Evolutionary conservation across 2,113 vertebrate species (phyloP).

Genomic region (Phainopepla nitens): DNA sequence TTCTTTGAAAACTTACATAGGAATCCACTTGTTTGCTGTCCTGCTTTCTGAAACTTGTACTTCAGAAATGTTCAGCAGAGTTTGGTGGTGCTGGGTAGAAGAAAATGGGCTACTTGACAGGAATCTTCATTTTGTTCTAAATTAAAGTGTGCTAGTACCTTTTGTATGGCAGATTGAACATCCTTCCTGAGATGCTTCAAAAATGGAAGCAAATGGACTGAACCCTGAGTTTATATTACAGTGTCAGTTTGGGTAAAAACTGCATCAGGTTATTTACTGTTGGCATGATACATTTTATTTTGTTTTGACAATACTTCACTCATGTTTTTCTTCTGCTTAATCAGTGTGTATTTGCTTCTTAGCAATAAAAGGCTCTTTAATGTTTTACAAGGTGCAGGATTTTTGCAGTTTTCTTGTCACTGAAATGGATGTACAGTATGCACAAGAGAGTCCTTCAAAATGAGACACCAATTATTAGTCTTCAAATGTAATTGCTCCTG

Average conservation of each 20-base stretch:
- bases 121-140: background rate
- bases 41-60: background rate
- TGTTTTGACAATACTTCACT: background rate
- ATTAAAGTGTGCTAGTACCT: background rate
- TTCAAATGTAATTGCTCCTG: slow-evolving; percentile 45
- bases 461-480: slow-evolving; percentile 37
- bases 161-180: background rate
- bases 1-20: background rate
- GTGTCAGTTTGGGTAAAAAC: background rate
- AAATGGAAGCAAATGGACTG: background rate
- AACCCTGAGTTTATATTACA: background rate
- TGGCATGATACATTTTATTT: background rate
- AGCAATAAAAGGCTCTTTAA: background rate
- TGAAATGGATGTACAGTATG: slow-evolving; percentile 1
- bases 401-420: background rate
- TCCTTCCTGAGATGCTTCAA: background rate
- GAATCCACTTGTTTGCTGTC: background rate
- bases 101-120: background rate
- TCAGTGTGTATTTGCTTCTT: background rate
- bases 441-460: slow-evolving; percentile 32
- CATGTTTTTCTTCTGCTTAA: background rate
- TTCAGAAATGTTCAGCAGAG: background rate
- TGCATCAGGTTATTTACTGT: background rate
- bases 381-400: background rate
- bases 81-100: background rate